Conservation (phyloP, 2,113 vertebrate genomes). For the Leucoraja erinaceus region DNA sequence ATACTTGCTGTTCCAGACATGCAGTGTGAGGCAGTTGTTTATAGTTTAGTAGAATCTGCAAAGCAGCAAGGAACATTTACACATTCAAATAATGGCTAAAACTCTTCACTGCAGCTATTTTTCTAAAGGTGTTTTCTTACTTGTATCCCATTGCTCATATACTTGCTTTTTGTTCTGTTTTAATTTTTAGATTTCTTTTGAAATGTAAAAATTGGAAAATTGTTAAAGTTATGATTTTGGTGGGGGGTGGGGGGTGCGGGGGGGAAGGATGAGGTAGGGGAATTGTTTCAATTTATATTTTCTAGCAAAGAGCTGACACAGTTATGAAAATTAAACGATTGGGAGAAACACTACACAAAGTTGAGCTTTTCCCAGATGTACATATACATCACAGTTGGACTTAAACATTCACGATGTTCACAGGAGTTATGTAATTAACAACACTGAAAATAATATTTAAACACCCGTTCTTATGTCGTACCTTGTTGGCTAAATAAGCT, state of each 20-base stretch:
- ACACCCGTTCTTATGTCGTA: neutral
- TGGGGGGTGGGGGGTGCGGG: neutral
- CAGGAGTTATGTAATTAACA: neutral
- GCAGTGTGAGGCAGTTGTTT: neutral
- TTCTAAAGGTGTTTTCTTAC: neutral
- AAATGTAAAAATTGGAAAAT: neutral
- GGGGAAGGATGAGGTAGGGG: neutral
- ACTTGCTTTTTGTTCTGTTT: neutral
- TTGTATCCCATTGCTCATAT: neutral
- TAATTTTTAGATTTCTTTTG: neutral
- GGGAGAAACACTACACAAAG: too few relatives aligned
- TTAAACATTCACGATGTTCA: neutral
- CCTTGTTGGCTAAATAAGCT: neutral
- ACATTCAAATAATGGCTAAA: neutral
- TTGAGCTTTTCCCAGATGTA: neutral
- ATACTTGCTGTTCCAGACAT: neutral
- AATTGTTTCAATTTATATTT: neutral
- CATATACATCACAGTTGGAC: neutral
- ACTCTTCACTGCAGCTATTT: neutral
- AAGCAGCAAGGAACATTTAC: neutral
- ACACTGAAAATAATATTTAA: neutral
- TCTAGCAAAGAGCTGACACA: neutral
- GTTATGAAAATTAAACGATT: neutral
- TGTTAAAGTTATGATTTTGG: neutral
- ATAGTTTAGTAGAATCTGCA: neutral